Base-by-base conservation (phyloP, 1,140 invertebrate genomes). In the Ceratina calcarata region DNA sequence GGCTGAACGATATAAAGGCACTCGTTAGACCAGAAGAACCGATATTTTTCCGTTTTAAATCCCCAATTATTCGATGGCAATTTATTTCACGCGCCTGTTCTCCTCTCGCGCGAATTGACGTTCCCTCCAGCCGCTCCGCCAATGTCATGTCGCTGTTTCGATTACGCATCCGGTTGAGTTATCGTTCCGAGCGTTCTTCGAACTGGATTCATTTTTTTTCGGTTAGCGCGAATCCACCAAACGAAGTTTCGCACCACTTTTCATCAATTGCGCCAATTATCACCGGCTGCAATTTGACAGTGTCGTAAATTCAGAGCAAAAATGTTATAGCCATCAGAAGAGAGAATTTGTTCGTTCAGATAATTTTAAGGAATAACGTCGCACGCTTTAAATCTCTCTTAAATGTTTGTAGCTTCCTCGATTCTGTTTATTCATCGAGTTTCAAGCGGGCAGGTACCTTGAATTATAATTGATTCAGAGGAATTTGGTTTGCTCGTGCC, bases 11-110 rank as follows among this genome's bases (percentile, higher is more conserved):
- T 64, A 24, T 70, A 70, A 37, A 27, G 15, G 53, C 27, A 51
- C 60, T 73, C 55, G 71, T 73, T 73, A 62, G 45, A 6, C 20
- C n/a, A 65, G 16, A 15, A 22, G 6, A 3, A 22, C 22, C 51
- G 65, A 60, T 76, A 60, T 70, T 70, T 71, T 70, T 37, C 45
- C 45, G n/a, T 70, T 77, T 55, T 62, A 15, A 62, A 64, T 71
- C 37, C 58, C 8, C 58, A n/a, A 64, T 71, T 32, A 62, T 22
- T 18, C 24, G 18, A 8, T 27, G 45, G 32, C 66, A 51, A 77
- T 77, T 69, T 51, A 49, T 69, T 20, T 55, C 51, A 27, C 15
- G 20, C 20, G 20, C 20, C 4, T 18, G 53, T 20, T 66, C 20
- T 12, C 37, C 20, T 45, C 37, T 45, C 37, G 67, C 18, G 22